Conservation (phyloP, 2,888 invertebrate genomes). For the Hemicrepidius hirtus region DNA sequence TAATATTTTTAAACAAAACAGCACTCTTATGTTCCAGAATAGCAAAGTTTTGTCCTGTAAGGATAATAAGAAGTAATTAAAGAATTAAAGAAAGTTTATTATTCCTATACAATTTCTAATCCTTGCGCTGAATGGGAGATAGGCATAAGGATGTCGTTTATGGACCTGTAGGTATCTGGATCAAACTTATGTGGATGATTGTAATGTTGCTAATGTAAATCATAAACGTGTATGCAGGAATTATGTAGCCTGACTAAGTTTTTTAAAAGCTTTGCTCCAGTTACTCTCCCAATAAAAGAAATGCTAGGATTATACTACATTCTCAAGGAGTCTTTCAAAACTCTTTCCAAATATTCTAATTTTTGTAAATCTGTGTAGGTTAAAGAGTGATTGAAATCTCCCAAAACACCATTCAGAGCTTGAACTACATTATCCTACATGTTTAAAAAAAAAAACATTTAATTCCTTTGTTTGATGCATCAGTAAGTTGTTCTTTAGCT, state of each 20-base stretch:
- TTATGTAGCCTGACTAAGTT: slow-evolving; percentile 60
- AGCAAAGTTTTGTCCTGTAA: slow-evolving; percentile 80
- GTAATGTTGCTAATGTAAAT: slow-evolving; percentile 79
- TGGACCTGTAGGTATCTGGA: slow-evolving; percentile 81
- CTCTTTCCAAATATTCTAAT: slow-evolving; percentile 79
- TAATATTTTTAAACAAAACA: slow-evolving; percentile 74
- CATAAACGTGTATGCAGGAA: slow-evolving; percentile 78
- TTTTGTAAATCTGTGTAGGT: slow-evolving; percentile 76
- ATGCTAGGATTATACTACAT: slow-evolving; percentile 82
- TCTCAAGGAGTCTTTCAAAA: slow-evolving; percentile 79
- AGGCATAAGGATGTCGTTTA: slow-evolving; percentile 78
- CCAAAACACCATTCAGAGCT: slow-evolving; percentile 72
- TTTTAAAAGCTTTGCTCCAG: slow-evolving; percentile 60
- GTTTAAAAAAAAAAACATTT: neutral
- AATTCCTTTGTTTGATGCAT: too few relatives aligned
- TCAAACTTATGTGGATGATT: slow-evolving; percentile 80
- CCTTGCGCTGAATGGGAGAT: slow-evolving; percentile 81
- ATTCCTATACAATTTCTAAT: slow-evolving; percentile 81
- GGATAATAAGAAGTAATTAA: neutral
- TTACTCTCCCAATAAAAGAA: slow-evolving; percentile 76
- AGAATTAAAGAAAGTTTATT: slow-evolving; percentile 25
- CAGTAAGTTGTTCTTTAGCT: too few relatives aligned
- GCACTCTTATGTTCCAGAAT: slow-evolving; percentile 79
- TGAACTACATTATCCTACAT: slow-evolving; percentile 69
- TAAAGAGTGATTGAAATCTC: slow-evolving; percentile 71